Evolutionary conservation across 2,113 vertebrate species (phyloP).

Genomic region (Chrysochloris asiatica): DNA sequence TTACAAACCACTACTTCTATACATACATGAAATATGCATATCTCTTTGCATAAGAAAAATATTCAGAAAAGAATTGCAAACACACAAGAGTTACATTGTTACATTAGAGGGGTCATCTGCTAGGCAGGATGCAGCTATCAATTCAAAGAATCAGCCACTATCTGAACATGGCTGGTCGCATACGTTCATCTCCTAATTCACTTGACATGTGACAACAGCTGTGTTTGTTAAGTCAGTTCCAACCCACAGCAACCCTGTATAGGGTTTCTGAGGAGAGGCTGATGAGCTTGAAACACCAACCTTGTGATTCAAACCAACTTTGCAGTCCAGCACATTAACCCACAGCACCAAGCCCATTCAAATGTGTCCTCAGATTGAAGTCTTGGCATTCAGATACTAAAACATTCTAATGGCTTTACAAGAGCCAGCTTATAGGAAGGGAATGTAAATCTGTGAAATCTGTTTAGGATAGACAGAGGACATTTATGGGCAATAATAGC

Average conservation of each 20-base stretch:
- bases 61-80: neutral
- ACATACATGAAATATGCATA: neutral
- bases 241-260: neutral
- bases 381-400: conserved; percentile 17
- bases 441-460: neutral
- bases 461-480: neutral
- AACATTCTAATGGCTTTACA: conserved; percentile 11
- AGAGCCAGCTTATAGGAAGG: conserved; percentile 27
- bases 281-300: conserved; percentile 22
- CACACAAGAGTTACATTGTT: neutral
- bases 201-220: neutral
- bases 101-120: neutral
- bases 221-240: too few species aligned
- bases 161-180: neutral
- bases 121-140: neutral
- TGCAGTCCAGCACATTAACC: too few species aligned
- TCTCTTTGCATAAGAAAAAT: neutral
- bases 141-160: neutral
- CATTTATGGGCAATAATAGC: neutral
- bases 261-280: too few species aligned
- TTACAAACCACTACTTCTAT: neutral
- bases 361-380: neutral
- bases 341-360: too few species aligned
- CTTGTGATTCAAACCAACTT: neutral
- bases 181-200: neutral